A percentile compares a stretch with the other conserved stretches of the same genome.
These are phyloP conservation scores for Nothura maculosa DNA, from an alignment of 2,797 vertebrate genomes.

Conservation along the genomic window DNA sequence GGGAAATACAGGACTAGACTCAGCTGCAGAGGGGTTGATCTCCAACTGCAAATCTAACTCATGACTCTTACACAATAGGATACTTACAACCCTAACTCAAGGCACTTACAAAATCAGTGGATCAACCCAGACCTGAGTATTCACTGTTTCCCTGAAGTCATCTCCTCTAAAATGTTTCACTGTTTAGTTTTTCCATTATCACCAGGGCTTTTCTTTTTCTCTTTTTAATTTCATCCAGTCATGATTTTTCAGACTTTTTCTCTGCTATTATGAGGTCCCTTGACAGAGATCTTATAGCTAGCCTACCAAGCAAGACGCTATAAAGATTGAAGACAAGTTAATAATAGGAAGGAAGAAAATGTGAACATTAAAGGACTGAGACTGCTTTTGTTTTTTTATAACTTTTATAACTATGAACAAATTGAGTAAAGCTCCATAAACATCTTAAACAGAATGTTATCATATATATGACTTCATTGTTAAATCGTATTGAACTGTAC, in stretches of 20 bases:
- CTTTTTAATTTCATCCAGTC: not conserved
- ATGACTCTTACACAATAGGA: not conserved
- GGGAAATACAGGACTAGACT: not conserved
- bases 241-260: not conserved
- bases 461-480: not conserved
- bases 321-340: not conserved
- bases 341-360: not conserved
- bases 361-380: not conserved
- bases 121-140: not conserved
- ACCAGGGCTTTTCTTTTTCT: not conserved
- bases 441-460: not conserved
- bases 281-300: not conserved
- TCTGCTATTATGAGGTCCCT: not conserved
- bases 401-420: not conserved
- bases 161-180: not conserved
- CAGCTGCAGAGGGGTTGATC: not conserved
- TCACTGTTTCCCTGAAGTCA: not conserved
- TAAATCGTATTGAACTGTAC: not conserved
- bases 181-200: not conserved
- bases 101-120: rapidly evolving
- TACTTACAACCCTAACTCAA: too few relatives aligned
- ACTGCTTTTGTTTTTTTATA: not conserved
- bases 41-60: not conserved
- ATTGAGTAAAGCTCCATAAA: not conserved
- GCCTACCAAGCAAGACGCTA: not conserved